phyloP scores from a whole-genome alignment of 2,888 invertebrate genomes.

The Trichopoda pennipes region DNA sequence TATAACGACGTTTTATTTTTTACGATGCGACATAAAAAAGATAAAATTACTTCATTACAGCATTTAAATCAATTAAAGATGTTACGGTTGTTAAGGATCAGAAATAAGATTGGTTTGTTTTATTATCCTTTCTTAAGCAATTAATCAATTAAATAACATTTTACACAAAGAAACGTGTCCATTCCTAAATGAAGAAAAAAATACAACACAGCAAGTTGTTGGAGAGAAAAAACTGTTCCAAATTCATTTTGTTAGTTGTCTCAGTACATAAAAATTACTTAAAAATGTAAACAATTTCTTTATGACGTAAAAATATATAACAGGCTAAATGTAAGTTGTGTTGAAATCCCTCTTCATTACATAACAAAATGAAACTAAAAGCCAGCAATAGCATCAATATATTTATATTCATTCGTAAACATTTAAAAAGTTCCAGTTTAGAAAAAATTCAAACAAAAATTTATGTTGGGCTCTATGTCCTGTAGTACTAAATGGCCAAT shows the following conservation, averaged over 20 bases:
- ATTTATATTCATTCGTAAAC: too few relatives aligned
- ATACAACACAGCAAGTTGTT: background rate
- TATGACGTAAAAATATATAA: background rate
- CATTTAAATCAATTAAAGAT: conserved; percentile 45
- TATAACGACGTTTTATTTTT: conserved; percentile 32
- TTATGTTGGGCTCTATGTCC: background rate
- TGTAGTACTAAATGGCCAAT: conserved; percentile 35
- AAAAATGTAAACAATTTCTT: background rate
- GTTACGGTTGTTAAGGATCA: too few relatives aligned
- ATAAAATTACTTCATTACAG: conserved; percentile 8
- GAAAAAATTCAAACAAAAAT: background rate
- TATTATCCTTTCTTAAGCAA: too few relatives aligned
- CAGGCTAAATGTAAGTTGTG: background rate
- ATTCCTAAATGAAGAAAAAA: background rate
- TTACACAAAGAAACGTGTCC: background rate
- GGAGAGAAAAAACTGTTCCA: background rate
- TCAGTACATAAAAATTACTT: too few relatives aligned
- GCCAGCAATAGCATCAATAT: background rate
- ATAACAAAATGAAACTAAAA: background rate
- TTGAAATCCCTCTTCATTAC: background rate
- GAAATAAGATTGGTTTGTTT: too few relatives aligned
- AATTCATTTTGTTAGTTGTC: too few relatives aligned
- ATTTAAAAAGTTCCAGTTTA: conserved; percentile 5
- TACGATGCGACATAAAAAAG: background rate
- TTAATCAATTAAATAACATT: conserved; percentile 1